Evolutionary conservation across 2,888 invertebrate species (phyloP).

Genomic region (Caenorhabditis sp.): DNA sequence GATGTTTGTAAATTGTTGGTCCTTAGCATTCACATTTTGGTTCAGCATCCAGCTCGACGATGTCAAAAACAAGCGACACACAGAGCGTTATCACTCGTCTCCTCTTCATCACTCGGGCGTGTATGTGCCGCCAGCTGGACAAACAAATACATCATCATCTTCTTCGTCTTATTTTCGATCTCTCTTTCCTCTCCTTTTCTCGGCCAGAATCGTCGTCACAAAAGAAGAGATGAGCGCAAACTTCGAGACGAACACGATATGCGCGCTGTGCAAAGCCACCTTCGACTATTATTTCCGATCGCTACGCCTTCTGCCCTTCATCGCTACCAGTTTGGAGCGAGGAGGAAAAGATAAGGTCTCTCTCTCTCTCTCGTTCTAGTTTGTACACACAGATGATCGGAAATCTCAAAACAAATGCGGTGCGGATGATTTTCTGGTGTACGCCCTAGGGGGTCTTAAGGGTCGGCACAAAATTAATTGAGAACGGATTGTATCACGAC

Average conservation of each 20-base stretch:
- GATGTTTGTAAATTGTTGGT: too few species aligned
- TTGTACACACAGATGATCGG: slow-evolving; percentile 6
- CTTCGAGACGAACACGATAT: slow-evolving; percentile 38
- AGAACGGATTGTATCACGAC: too few species aligned
- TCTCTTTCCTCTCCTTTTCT: slow-evolving; percentile 8
- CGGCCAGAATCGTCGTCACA: not conserved
- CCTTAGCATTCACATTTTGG: too few species aligned
- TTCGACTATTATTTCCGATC: slow-evolving; percentile 34
- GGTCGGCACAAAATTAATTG: too few species aligned
- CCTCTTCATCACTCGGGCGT: slow-evolving; percentile 4
- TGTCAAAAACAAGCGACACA: slow-evolving; percentile 13
- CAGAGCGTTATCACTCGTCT: slow-evolving; percentile 13
- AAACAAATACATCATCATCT: slow-evolving; percentile 25
- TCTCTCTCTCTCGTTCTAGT: not conserved
- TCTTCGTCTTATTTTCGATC: slow-evolving; percentile 14
- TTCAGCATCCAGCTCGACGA: too few species aligned
- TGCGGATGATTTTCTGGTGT: too few species aligned
- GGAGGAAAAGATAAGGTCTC: slow-evolving; percentile 23
- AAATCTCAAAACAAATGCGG: too few species aligned
- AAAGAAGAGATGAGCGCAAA: slow-evolving; percentile 18
- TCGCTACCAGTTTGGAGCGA: slow-evolving; percentile 33
- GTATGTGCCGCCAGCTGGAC: slow-evolving; percentile 8
- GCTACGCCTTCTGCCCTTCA: slow-evolving; percentile 32
- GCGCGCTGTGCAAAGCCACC: slow-evolving; percentile 37
- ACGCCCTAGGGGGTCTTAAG: too few species aligned